phyloP scores from a whole-genome alignment of 1,140 invertebrate genomes.

The Drosophila kikkawai region DNA sequence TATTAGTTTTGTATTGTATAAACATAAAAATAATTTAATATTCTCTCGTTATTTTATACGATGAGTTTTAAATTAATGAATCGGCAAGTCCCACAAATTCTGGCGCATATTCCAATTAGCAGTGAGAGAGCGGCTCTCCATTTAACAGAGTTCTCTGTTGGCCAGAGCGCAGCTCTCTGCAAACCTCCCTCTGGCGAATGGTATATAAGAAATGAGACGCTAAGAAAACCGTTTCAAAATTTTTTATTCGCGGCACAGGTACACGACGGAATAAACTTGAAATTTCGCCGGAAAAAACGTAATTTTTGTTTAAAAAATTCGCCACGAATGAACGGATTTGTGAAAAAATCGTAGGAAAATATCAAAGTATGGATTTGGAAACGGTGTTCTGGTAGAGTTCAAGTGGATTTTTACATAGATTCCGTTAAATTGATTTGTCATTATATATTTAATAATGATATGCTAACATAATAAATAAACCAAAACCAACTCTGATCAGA shows the following conservation, averaged over 20 bases:
- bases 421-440: too few species aligned
- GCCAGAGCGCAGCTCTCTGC: not conserved
- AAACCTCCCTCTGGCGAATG: not conserved
- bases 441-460: not conserved
- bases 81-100: not conserved
- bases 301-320: not conserved
- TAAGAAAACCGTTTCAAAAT: constrained; percentile 5
- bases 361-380: not conserved
- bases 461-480: not conserved
- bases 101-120: constrained; percentile 3
- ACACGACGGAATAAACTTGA: constrained; percentile 4
- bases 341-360: not conserved
- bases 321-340: not conserved
- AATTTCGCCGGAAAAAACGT: constrained; percentile 1
- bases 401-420: too few species aligned
- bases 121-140: constrained; percentile 3
- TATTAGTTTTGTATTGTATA: too few species aligned
- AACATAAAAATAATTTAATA: too few species aligned
- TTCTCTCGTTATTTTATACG: too few species aligned
- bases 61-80: not conserved
- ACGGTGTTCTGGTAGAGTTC: too few species aligned
- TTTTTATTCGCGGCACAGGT: constrained; percentile 3
- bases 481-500: constrained; percentile 18
- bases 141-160: constrained; percentile 5
- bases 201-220: constrained; percentile 2